Conservation (phyloP, 2,113 vertebrate genomes). For the Calypte anna region DNA sequence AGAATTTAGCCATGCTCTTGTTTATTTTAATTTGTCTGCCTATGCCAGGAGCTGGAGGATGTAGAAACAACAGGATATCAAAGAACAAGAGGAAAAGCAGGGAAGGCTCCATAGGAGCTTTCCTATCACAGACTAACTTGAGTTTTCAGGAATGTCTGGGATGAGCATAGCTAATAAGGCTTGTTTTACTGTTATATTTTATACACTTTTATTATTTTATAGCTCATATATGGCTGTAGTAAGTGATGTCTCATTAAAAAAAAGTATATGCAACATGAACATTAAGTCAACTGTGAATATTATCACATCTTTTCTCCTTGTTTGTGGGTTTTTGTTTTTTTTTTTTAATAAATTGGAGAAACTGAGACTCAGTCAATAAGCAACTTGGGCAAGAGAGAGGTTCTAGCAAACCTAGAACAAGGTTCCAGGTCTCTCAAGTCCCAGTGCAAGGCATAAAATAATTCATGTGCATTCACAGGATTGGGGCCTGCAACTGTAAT, state of each 20-base stretch:
- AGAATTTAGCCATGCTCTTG: background rate
- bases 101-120: background rate
- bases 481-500: background rate
- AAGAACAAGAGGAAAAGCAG: background rate
- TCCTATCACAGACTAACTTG: background rate
- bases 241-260: background rate
- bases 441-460: background rate
- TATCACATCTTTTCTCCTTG: background rate
- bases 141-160: background rate
- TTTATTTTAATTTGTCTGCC: background rate
- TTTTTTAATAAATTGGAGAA: background rate
- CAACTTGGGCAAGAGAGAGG: background rate
- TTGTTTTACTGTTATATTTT: background rate
- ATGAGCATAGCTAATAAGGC: background rate
- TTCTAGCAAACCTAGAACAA: constrained; percentile 7
- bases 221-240: background rate
- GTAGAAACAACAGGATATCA: background rate
- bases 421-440: constrained; percentile 48
- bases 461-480: background rate
- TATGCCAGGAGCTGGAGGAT: background rate
- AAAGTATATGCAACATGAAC: background rate
- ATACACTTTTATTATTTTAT: background rate
- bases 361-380: background rate
- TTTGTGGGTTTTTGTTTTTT: too few species aligned
- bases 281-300: background rate